These are phyloP conservation scores for Aphaenogaster floridana DNA, from an alignment of 1,140 invertebrate species.

Conservation along the genomic window DNA sequence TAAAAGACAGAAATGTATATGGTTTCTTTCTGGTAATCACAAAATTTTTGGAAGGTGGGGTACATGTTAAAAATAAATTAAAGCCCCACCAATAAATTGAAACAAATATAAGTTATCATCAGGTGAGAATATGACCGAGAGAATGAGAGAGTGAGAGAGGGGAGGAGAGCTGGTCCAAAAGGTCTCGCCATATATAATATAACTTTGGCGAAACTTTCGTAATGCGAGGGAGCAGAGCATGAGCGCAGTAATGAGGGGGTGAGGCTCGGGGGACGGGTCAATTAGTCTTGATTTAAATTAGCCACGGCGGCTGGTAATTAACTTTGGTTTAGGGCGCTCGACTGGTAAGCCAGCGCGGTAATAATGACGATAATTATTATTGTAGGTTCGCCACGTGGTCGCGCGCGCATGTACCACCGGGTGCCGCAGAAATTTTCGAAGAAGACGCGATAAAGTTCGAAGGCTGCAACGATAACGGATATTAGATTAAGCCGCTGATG, in stretches of 20 bases:
- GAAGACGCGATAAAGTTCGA: constrained; percentile 13
- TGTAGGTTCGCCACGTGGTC: constrained; percentile 48
- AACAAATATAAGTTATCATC: too few species aligned
- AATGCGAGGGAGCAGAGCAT: constrained; percentile 71
- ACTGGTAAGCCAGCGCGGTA: constrained; percentile 72
- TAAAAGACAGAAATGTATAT: too few species aligned
- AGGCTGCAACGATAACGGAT: constrained; percentile 41
- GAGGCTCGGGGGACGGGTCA: constrained; percentile 74
- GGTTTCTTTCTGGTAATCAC: too few species aligned
- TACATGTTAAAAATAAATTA: too few species aligned
- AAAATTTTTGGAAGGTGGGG: too few species aligned
- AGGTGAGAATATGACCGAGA: background rate
- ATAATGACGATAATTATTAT: constrained; percentile 79
- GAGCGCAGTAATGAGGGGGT: constrained; percentile 63
- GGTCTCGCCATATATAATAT: constrained; percentile 63
- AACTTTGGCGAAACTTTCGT: constrained; percentile 82
- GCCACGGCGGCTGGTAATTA: constrained; percentile 82
- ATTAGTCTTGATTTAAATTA: constrained; percentile 86
- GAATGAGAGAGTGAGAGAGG: too few species aligned
- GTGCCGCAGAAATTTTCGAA: constrained; percentile 34
- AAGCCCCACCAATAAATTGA: too few species aligned
- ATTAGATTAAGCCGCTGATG: constrained; percentile 46
- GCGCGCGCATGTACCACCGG: constrained; percentile 6
- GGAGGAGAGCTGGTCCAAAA: background rate
- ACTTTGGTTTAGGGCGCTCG: constrained; percentile 78